Base-by-base conservation (phyloP, 2,888 invertebrate genomes). In the Meiosimyza decipiens region DNA sequence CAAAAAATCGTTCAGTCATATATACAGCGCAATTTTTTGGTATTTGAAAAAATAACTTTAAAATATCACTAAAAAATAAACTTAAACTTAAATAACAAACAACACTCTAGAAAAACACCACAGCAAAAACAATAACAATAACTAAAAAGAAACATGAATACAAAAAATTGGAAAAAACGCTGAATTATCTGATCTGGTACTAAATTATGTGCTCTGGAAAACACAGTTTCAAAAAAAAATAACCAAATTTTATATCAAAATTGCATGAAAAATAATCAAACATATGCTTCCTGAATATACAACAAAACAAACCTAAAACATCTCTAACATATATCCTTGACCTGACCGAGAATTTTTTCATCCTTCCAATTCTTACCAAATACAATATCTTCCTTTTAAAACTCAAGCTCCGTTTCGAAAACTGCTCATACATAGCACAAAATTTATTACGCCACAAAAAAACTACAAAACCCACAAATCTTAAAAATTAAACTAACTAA, bases 1-100 rank as follows among this genome's bases (percentile, higher is more conserved):
- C 81, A 82, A 83, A 76, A 79, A 76, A 78, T 83, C 81, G 82
- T 80, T 82, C 79, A 50, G 81, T 80, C 79, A 82, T 81, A 71
- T 78, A 79, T 81, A 77, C 82, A 82, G 82, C 83, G 74, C 75
- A 71, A 71, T 18, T 71, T 74, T 72, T 74, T 73, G 67, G 72
- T 75, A 67, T 70, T 54, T 71, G 52, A 62, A 52, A 51, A 22
- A 62, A 65, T 57, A 74, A 74, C 54, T 6, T 54, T 72, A 71
- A 55, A 66, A 64, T 78, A 74, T 75, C 71, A 77, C 73, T 71
- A 75, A 73, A 74, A 77, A 75, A 59, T 69, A 73, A 78, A 72
- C 74, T 72, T 11, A 65, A 57, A 71, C 64, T 18, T 55, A 70
- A 62, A 70, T 64, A 76, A 73, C 59, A 73, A 71, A 78, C 69